Evolutionary conservation across 92 coral and sea anemone species (phyloP).

Genomic region (Bergia sp.): DNA sequence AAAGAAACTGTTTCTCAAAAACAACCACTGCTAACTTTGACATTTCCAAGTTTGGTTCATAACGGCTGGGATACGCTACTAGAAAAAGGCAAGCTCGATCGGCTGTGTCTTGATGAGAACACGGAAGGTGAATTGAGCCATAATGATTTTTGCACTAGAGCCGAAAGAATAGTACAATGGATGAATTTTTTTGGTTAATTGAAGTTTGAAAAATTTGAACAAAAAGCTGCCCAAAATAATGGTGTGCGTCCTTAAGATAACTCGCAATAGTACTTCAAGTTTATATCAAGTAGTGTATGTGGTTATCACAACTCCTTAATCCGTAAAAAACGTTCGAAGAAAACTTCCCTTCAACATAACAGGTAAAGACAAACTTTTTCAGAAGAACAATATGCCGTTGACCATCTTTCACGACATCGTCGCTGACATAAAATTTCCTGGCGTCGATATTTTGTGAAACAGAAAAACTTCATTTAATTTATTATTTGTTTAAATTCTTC

Average conservation of each 20-base stretch:
- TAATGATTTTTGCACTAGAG: slow-evolving; percentile 16
- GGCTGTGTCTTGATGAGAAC: background rate
- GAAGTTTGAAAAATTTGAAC: background rate
- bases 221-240: background rate
- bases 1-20: background rate
- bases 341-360: background rate
- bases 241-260: background rate
- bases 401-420: background rate
- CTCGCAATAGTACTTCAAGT: background rate
- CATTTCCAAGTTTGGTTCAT: background rate
- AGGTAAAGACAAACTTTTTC: background rate
- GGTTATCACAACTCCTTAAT: background rate
- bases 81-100: background rate
- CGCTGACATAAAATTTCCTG: background rate
- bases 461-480: background rate
- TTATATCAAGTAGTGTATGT: background rate
- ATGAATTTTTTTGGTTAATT: slow-evolving; percentile 30
- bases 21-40: background rate
- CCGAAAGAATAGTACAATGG: slow-evolving; percentile 38
- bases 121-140: background rate
- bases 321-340: background rate
- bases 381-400: background rate
- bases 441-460: background rate
- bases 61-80: background rate
- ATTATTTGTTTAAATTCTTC: background rate